Percentiles rank a stretch among this genome's conserved stretches.
Conservation (phyloP, 2,797 vertebrate species). For the Platyrinchus mystaceus region DNA sequence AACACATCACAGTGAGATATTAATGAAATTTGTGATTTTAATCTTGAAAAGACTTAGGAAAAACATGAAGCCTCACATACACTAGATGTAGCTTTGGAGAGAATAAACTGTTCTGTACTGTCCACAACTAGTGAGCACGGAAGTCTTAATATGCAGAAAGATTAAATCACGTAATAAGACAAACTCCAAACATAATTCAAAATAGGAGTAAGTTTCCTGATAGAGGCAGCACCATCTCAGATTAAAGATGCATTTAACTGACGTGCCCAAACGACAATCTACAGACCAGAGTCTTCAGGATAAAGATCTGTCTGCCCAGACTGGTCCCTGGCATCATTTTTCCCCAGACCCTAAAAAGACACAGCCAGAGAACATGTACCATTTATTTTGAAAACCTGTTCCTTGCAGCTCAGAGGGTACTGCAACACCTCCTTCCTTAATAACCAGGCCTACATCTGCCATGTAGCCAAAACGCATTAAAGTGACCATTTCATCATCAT, state of each 20-base stretch:
- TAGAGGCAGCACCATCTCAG: neutral
- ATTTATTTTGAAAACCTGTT: neutral
- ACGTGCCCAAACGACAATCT: neutral
- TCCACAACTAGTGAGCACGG: neutral
- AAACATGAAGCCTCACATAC: neutral
- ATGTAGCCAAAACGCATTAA: neutral
- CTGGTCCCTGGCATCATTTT: neutral
- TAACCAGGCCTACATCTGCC: neutral
- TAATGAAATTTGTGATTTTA: neutral
- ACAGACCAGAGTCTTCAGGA: neutral
- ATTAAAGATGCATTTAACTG: neutral
- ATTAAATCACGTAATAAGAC: neutral
- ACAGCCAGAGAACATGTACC: rapidly evolving
- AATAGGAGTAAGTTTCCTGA: neutral
- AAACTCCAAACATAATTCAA: neutral
- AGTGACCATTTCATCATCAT: neutral
- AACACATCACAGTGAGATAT: neutral
- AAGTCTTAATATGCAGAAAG: neutral
- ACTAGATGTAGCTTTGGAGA: neutral
- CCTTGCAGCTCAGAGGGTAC: neutral
- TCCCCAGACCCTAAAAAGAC: neutral
- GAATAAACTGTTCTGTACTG: neutral
- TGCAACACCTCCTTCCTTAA: neutral
- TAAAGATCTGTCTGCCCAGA: neutral
- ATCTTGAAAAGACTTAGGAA: neutral